Conservation (phyloP, 2,888 invertebrate genomes). For the Stenotaenia linearis region DNA sequence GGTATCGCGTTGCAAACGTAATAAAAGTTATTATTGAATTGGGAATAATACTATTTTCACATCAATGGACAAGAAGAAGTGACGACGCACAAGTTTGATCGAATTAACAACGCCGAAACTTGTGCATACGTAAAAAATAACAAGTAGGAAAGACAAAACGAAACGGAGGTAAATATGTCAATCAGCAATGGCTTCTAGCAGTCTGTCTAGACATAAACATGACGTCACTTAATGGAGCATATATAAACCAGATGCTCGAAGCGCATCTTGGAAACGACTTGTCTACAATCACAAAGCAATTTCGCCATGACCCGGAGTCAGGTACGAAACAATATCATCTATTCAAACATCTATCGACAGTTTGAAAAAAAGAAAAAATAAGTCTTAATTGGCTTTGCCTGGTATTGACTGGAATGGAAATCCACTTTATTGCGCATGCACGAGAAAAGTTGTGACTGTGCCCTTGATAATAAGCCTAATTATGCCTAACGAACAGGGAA, state of each 20-base stretch:
- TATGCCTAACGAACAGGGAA: slow-evolving; percentile 11
- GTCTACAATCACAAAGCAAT: not conserved
- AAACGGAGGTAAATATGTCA: not conserved
- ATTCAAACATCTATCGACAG: no score
- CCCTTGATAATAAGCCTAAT: slow-evolving; percentile 15
- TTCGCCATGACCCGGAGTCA: not conserved
- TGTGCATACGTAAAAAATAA: no score
- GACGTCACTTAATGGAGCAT: not conserved
- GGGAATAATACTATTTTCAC: no score
- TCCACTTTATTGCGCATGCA: not conserved
- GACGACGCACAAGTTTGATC: no score
- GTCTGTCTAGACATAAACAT: not conserved
- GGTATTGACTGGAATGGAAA: not conserved
- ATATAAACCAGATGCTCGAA: not conserved
- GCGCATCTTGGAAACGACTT: not conserved
- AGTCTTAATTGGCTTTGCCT: not conserved
- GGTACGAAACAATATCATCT: not conserved
- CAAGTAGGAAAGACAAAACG: not conserved
- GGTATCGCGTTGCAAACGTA: no score
- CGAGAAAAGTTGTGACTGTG: not conserved
- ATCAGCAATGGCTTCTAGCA: not conserved
- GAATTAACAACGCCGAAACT: no score
- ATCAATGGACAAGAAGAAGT: no score
- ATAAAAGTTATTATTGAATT: no score
- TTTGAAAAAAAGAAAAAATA: not conserved